phyloP scores from a whole-genome alignment of 2,113 vertebrate species.

The Microcebus murinus region DNA sequence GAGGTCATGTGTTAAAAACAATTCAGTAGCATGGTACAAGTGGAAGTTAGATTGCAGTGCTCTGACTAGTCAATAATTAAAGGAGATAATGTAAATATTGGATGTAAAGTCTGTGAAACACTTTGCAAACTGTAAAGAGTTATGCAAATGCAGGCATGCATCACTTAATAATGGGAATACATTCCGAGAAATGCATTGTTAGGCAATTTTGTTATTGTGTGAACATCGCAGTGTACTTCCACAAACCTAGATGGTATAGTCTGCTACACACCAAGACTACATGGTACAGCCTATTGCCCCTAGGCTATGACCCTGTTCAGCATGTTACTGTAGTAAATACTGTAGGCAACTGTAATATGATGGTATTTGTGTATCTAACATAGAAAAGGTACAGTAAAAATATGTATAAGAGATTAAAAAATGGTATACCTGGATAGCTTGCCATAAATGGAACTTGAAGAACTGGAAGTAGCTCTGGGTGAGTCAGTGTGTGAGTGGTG shows the following conservation, averaged over 20 bases:
- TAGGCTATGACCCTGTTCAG: not conserved
- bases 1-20: constrained; percentile 5
- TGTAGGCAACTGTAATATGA: not conserved
- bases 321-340: not conserved
- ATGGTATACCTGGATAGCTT: not conserved
- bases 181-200: not conserved
- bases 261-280: not conserved
- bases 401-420: not conserved
- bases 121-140: not conserved
- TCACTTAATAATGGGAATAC: not conserved
- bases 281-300: not conserved
- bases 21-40: not conserved
- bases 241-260: not conserved
- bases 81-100: not conserved
- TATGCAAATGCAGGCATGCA: not conserved
- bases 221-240: not conserved
- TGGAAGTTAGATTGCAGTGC: not conserved
- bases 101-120: not conserved
- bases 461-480: not conserved
- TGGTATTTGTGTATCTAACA: not conserved
- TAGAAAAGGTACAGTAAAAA: not conserved
- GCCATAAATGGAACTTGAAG: not conserved
- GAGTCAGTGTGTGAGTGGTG: not conserved
- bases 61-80: not conserved
- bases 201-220: not conserved